These are phyloP conservation scores for Sakesphorus luctuosus DNA, from an alignment of 2,113 vertebrate species.

Conservation along the genomic window DNA sequence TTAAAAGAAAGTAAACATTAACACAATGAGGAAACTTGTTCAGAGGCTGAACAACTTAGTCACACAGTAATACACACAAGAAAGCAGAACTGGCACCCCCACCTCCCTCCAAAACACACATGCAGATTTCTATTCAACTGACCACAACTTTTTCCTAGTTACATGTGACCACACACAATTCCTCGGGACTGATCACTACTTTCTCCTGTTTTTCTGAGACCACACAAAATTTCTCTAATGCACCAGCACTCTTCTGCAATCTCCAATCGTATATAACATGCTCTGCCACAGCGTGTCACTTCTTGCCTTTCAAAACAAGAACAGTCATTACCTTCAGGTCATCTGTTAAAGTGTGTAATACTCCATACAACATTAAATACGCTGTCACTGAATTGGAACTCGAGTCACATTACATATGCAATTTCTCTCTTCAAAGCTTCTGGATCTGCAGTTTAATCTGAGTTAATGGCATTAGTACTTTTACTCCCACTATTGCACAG, in stretches of 20 bases:
- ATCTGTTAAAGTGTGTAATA: background rate
- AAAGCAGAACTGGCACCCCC: background rate
- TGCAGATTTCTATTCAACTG: background rate
- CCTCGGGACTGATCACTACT: background rate
- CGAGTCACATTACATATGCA: background rate
- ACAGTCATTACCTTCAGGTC: background rate
- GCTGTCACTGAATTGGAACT: background rate
- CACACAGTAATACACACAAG: background rate
- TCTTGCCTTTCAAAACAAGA: background rate
- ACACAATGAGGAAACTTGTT: background rate
- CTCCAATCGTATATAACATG: background rate
- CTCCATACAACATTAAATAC: background rate
- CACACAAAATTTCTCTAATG: background rate
- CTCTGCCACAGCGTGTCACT: background rate
- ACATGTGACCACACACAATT: background rate
- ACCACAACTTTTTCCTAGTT: background rate
- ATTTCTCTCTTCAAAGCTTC: background rate
- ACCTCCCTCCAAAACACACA: background rate
- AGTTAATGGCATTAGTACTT: background rate
- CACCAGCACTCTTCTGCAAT: background rate
- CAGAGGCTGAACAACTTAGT: background rate
- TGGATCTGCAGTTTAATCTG: background rate
- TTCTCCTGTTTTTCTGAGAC: background rate
- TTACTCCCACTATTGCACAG: fast-evolving
- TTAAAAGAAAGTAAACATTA: background rate